Percentiles rank a stretch among this genome's conserved stretches.
Evolutionary conservation across 2,113 vertebrate genomes (phyloP).

Genomic region (Hydropotes inermis): DNA sequence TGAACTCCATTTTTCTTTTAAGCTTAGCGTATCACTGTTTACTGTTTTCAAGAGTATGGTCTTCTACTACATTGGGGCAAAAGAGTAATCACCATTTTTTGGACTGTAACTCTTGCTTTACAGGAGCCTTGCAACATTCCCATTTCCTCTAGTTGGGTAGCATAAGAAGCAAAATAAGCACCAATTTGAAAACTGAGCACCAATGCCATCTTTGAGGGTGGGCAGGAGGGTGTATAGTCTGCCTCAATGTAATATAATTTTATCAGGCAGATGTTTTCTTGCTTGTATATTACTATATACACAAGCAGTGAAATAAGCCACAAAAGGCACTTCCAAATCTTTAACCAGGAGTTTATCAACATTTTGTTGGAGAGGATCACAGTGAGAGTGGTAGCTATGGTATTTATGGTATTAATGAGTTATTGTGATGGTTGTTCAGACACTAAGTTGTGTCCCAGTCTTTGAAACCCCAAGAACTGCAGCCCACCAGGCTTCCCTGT

Average conservation of each 20-base stretch:
- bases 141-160: not conserved
- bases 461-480: not conserved
- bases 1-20: not conserved
- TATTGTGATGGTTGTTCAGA: not conserved
- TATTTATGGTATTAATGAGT: not conserved
- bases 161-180: not conserved
- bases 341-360: not conserved
- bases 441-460: not conserved
- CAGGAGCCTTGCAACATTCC: conserved; percentile 31
- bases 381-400: no score
- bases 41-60: not conserved
- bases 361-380: not conserved
- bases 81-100: not conserved
- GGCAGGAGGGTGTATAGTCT: not conserved
- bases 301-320: not conserved
- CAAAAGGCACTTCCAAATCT: not conserved
- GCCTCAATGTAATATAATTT: not conserved
- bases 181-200: not conserved
- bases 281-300: not conserved
- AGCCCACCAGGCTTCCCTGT: not conserved
- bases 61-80: not conserved
- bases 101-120: not conserved
- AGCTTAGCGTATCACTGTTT: not conserved
- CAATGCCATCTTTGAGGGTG: not conserved
- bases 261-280: not conserved